Conservation (phyloP, 2,888 invertebrate species). For the Ectemnius cavifrons region DNA sequence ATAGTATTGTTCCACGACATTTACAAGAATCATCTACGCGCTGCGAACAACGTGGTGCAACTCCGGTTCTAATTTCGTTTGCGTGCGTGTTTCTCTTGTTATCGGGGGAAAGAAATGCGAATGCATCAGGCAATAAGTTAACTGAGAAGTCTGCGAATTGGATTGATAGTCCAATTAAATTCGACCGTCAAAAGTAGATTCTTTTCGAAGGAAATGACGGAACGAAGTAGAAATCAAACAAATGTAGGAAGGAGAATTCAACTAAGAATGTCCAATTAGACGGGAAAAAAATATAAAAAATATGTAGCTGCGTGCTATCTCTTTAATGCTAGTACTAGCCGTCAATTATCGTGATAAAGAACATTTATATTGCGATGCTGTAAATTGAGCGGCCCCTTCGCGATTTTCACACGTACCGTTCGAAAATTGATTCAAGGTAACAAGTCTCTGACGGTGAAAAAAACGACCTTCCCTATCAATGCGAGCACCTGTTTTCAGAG, state of each 20-base stretch:
- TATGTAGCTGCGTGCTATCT: constrained; percentile 11
- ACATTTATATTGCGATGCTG: constrained; percentile 7
- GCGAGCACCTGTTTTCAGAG: constrained; percentile 64
- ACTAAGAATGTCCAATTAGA: constrained; percentile 17
- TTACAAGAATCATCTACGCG: constrained; percentile 65
- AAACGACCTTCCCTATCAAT: constrained; percentile 77
- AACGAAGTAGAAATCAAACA: constrained; percentile 17
- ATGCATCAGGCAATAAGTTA: background rate
- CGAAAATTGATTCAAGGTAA: constrained; percentile 73
- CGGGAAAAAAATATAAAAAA: constrained; percentile 8
- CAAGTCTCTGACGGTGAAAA: constrained; percentile 75
- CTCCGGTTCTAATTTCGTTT: constrained; percentile 58
- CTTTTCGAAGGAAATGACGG: constrained; percentile 12
- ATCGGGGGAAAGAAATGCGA: background rate
- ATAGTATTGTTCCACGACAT: constrained; percentile 51
- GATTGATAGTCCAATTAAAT: background rate
- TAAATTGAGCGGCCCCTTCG: background rate
- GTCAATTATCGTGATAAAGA: constrained; percentile 15
- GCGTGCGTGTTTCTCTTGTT: constrained; percentile 16
- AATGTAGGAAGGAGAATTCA: constrained; percentile 27
- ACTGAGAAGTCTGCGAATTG: background rate
- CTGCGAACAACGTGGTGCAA: constrained; percentile 76
- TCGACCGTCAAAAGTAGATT: background rate
- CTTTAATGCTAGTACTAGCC: background rate
- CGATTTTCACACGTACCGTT: constrained; percentile 14